A percentile compares a stretch with the other conserved stretches of the same genome.
Conservation (phyloP, 2,888 invertebrate species). For the Pecten maximus region DNA sequence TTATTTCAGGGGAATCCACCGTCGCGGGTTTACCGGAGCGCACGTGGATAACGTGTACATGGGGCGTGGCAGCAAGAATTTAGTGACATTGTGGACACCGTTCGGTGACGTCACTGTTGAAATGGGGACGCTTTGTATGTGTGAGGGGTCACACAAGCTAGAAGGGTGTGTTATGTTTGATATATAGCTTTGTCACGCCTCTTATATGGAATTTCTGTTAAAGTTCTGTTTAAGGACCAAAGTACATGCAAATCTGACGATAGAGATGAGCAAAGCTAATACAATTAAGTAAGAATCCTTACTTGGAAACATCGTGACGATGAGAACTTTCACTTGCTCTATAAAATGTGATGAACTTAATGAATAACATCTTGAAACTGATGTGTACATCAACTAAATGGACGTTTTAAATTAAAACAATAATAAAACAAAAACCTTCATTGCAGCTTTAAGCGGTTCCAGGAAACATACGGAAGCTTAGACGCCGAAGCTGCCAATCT, state of each 20-base stretch:
- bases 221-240: no score
- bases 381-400: no score
- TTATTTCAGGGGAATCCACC: slow-evolving; percentile 70
- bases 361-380: no score
- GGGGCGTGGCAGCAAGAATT: slow-evolving; percentile 71
- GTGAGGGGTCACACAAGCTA: slow-evolving; percentile 74
- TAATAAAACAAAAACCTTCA: no score
- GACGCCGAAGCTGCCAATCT: slow-evolving; percentile 67
- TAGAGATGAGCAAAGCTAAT: no score
- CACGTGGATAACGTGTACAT: slow-evolving; percentile 80
- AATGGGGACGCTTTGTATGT: slow-evolving; percentile 75
- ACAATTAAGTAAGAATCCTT: no score
- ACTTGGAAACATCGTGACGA: no score
- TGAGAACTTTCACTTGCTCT: no score
- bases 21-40: slow-evolving; percentile 75
- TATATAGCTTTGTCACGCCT: background rate
- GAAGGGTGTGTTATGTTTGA: slow-evolving; percentile 59
- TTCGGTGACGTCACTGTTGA: slow-evolving; percentile 73
- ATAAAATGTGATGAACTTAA: no score
- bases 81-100: slow-evolving; percentile 79
- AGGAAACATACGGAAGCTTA: slow-evolving; percentile 71
- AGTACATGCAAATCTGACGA: no score
- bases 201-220: background rate
- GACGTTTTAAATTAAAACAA: no score
- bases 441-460: slow-evolving; percentile 67